These are phyloP conservation scores for Catharus minimus DNA, from an alignment of 2,113 vertebrate species.

Conservation along the genomic window DNA sequence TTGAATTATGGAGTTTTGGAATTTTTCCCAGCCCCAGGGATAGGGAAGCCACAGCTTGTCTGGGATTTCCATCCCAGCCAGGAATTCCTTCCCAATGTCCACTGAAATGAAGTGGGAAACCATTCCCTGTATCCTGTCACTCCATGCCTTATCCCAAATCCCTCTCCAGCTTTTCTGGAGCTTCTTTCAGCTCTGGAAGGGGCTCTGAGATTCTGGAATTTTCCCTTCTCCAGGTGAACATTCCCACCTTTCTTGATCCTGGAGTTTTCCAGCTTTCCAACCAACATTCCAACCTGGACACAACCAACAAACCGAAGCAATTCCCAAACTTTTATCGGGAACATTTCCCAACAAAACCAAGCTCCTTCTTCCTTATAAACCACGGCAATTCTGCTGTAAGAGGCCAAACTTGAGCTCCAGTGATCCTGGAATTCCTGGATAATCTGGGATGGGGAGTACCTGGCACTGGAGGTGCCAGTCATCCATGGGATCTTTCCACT, in stretches of 20 bases:
- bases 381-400: fast-evolving
- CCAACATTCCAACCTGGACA: neutral
- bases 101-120: fast-evolving
- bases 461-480: constrained; percentile 94
- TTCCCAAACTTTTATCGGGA: neutral
- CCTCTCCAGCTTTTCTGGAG: neutral
- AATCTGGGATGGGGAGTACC: constrained; percentile 60
- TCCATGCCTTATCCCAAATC: neutral
- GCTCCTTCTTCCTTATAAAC: fast-evolving
- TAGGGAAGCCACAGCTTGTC: neutral
- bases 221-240: neutral
- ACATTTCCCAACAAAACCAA: neutral
- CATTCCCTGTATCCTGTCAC: neutral
- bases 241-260: neutral
- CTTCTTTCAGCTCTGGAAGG: fast-evolving
- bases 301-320: neutral
- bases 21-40: neutral
- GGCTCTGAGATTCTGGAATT: neutral
- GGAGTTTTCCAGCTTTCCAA: neutral
- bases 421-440: fast-evolving
- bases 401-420: too few species aligned
- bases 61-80: neutral
- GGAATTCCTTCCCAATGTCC: neutral
- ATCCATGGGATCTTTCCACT: constrained; percentile 88
- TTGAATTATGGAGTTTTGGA: neutral